A percentile compares a stretch with the other conserved stretches of the same genome.
These are phyloP conservation scores for Ichneumoninae sp. DNA, from an alignment of 2,888 invertebrate species.

Conservation along the genomic window DNA sequence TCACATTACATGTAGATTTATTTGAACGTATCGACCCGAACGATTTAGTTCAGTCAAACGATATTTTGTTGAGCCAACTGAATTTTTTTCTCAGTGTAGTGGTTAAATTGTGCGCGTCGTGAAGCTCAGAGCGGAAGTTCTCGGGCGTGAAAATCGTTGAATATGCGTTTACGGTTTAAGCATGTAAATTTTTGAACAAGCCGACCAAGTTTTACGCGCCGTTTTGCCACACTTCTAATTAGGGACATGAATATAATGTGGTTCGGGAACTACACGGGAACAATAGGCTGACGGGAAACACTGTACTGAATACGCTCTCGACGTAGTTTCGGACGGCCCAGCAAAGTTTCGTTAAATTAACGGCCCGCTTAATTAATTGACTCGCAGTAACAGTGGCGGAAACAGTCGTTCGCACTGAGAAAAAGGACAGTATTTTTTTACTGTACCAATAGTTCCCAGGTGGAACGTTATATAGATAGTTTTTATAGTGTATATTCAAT, in stretches of 20 bases:
- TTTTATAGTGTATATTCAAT: too few species aligned
- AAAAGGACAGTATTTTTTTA: too few species aligned
- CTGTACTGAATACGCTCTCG: background rate
- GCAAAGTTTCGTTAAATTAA: slow-evolving; percentile 1
- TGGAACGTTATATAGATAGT: too few species aligned
- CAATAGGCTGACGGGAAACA: background rate
- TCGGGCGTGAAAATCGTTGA: background rate
- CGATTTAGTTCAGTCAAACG: too few species aligned
- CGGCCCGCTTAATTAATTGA: background rate
- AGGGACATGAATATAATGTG: background rate
- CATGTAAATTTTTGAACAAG: background rate
- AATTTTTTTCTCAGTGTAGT: background rate
- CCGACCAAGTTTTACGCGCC: background rate
- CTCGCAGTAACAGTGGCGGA: background rate
- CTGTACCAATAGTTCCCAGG: too few species aligned
- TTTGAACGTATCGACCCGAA: too few species aligned
- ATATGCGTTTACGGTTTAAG: background rate
- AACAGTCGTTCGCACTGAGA: background rate
- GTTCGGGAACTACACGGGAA: background rate
- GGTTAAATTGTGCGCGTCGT: background rate
- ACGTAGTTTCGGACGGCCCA: background rate
- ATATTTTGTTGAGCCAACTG: too few species aligned
- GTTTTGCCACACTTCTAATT: background rate
- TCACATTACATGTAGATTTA: too few species aligned
- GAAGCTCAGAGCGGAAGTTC: background rate